Evolutionary conservation across 2,113 vertebrate species (phyloP).

Genomic region (Eupsittula cactorum): DNA sequence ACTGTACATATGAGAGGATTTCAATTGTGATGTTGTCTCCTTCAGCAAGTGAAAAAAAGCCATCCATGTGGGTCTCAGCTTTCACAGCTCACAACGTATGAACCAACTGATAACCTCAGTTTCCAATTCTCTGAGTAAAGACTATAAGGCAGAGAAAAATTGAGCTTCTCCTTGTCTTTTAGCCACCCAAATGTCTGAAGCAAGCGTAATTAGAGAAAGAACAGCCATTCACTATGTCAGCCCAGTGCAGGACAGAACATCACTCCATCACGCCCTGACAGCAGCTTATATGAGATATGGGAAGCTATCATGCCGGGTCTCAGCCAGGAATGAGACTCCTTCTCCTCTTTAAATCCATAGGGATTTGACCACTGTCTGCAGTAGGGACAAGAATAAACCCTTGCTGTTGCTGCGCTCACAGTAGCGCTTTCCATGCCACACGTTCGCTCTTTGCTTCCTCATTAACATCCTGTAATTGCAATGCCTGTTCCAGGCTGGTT

Average conservation of each 20-base stretch:
- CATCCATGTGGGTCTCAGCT: not conserved
- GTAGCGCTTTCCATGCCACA: not conserved
- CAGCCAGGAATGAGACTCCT: not conserved
- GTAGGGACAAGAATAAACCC: not conserved
- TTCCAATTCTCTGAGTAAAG: not conserved
- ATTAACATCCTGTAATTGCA: conserved; percentile 31
- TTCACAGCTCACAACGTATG: not conserved
- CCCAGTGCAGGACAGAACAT: not conserved
- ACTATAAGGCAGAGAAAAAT: not conserved
- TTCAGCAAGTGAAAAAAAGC: not conserved
- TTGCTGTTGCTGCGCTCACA: not conserved
- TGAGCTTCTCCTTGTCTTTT: not conserved
- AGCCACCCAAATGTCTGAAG: not conserved
- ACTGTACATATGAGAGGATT: not conserved
- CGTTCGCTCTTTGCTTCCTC: not conserved
- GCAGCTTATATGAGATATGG: not conserved
- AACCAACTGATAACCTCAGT: not conserved
- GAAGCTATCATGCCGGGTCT: not conserved
- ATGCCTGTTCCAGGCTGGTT: not conserved
- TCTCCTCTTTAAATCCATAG: not conserved
- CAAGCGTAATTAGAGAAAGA: not conserved
- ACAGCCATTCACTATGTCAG: not conserved
- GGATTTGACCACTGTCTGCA: not conserved
- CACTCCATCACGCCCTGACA: not conserved
- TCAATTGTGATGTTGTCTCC: not conserved